Evolutionary conservation across 2,113 vertebrate genomes (phyloP), one percentile per base, ranked within the genome.

Genomic region (Mellivora capensis): DNA sequence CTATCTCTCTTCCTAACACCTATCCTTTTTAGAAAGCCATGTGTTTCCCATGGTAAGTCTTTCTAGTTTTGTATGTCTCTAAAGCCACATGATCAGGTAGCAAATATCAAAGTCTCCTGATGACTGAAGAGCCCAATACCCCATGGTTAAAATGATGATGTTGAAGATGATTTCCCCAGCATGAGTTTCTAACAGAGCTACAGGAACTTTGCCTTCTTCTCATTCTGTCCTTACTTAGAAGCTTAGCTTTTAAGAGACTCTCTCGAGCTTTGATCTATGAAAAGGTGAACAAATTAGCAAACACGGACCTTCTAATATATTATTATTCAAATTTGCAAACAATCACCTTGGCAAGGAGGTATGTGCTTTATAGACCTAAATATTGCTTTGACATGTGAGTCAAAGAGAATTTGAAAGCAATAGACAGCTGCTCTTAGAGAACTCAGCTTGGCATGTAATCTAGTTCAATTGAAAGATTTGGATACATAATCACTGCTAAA

Each of bases 391-490:
- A 52, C 29, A 79, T 37, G 23, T 37, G 44, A 37, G 34, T 90
- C 62, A 74, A 82, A 80, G 72, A 59, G 25, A 86, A 84, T 94
- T 34, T 97, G 21, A 86, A 86, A 91, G 85, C 42, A 83, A 42
- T 42, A 87, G 25, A 81, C 59, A 94, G 29, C 2, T 91, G 29
- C 13, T 83, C 10, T 88, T 77, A n/a, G 34, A 90, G 34, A 71
- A 79, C 62, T 54, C 39, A 64, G n/a, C 21, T 69, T 79, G 67
- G 23, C 85, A 62, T 47, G 4, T 61, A 69, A 90, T 84, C 49
- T 54, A 74, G 14, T 87, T 93, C 67, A 81, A 1, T 31, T 37
- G 57, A 96, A 96, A 97, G 72, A 59, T 64, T 12, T 95, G 72
- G 44, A 76, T 42, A 85, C 10, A 71, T 31, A 71, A 54, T 64